Evolutionary conservation across 2,888 invertebrate species (phyloP), one percentile per base, ranked within the genome.

Genomic region (Brachyptera risi): DNA sequence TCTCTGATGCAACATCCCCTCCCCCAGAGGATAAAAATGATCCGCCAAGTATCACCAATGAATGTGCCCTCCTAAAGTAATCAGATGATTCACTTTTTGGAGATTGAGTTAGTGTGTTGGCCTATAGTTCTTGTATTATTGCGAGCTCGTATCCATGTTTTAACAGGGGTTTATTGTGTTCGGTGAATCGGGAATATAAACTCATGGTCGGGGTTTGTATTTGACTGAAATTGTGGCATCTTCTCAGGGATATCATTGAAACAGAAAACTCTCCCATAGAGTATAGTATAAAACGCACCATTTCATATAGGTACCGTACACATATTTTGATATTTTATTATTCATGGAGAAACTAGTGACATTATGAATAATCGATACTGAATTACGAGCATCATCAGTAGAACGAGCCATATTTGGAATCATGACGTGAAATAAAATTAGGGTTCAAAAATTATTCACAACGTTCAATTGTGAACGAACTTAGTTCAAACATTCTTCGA

Each of bases 51-150:
- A 54, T 54, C 54, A 54, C 54, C 54, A 54, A 54, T 54, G 35
- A 35, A 11, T 7, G 13, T 31, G 27, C 35, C 21, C 15, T 23
- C 19, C 40, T 11, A 31, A 15, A 31, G 44, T 58, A 63, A 63
- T 63, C 56, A 63, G 63, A 63, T 63, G 63, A 63, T 61, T 60
- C 63, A 63, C 63, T 63, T 63, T 63, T 63, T 58, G 58, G 51
- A 17, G 62, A 44, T 42, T 44, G 54, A 57, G 61, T 57, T 56
- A 21, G 40, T 49, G 58, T 7, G 56, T 62, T 58, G 42, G 62
- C 57, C 58, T 21, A n/a, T n/a, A 40, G 38, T 59, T 59, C 54
- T 51, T 59, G n/a, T n/a, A 38, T 51, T 51, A 59, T 23, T 59
- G 51, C 40, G 51, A 59, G 11, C 59, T 31, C n/a, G 26, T 5